Evolutionary conservation across 1,140 invertebrate species (phyloP).

Genomic region (Hypsibius dujardini): DNA sequence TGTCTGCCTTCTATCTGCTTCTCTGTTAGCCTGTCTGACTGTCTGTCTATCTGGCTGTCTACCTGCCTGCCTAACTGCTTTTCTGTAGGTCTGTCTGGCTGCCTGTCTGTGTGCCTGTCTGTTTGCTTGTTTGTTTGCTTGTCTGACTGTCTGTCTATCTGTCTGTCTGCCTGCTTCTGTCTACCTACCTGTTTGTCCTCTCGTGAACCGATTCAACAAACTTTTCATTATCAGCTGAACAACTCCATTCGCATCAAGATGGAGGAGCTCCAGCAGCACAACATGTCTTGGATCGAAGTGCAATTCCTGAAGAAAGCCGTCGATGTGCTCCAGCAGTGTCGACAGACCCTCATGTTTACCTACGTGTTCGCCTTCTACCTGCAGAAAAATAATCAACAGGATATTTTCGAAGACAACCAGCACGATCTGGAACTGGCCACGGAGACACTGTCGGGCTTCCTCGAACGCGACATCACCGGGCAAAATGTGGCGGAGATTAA

Average conservation of each 20-base stretch:
- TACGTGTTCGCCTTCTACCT: constrained; percentile 98
- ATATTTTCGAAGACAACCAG: constrained; percentile 98
- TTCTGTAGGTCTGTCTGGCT: too few species aligned
- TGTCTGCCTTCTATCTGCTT: too few species aligned
- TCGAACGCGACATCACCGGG: constrained; percentile 90
- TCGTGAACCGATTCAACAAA: too few species aligned
- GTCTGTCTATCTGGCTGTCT: too few species aligned
- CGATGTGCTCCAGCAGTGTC: constrained; percentile 87
- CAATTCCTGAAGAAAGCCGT: constrained; percentile 44
- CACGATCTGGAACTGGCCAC: constrained; percentile 90
- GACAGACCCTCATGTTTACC: constrained; percentile 96
- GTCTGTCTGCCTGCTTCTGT: too few species aligned
- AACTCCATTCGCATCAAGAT: constrained; percentile 88
- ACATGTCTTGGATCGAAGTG: constrained; percentile 99
- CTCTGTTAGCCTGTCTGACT: too few species aligned
- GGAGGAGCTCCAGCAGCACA: constrained; percentile 99
- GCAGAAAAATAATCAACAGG: constrained; percentile 91
- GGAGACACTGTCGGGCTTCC: constrained; percentile 86
- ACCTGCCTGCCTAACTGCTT: too few species aligned
- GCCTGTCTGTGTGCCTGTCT: too few species aligned
- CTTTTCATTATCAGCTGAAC: constrained; percentile 41
- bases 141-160: too few species aligned
- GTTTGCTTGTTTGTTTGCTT: too few species aligned
- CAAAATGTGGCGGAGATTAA: constrained; percentile 89
- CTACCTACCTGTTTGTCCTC: too few species aligned